Base-by-base conservation (phyloP, 2,888 invertebrate species). In the Heliothis peltigera region DNA sequence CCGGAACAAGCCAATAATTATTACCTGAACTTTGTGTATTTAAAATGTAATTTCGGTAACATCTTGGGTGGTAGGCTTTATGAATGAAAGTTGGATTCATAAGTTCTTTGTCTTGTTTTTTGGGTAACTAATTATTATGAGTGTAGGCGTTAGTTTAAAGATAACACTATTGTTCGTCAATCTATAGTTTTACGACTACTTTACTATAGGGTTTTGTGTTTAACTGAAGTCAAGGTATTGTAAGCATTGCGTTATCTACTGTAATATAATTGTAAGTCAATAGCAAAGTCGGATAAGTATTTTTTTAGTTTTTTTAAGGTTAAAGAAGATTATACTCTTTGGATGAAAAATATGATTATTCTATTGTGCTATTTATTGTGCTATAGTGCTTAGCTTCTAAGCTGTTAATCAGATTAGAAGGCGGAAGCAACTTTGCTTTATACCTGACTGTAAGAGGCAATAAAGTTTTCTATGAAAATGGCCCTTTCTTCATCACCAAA, bases 51-150 rank as follows among this genome's bases (percentile, higher is more conserved):
- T 81, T 81, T 78, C 66, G 58, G 51, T 54, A 62, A 77, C 82
- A 72, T 81, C 85, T 85, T 88, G 89, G 89, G 87, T 87, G 86
- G 84, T 80, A 65, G 76, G 67, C 71, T 81, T 78, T 83, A 85
- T 87, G 88, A 82, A 83, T 67, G 63, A 70, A 73, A 64, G 42
- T 69, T 12, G 58, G 68, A 59, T 75, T 74, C 75, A 75, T 58
- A 52, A 39, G 6, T 59, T 54, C 67, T 72, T 78, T 74, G 69
- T 67, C 58, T 63, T n/a, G 43, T 59, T 77, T 76, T 73, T 71
- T 64, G 65, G 63, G 60, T 54, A 42, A 65, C 51, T 70, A 54
- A 68, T 71, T 75, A 73, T 62, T 75, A 73, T 62, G 42, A 62
- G 52, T 43, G 42, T 54, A 67, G 63, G 64, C 61, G 71, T 70